Evolutionary conservation across 2,113 vertebrate genomes (phyloP), one percentile per base, ranked within the genome.

Genomic region (Cinclus cinclus): DNA sequence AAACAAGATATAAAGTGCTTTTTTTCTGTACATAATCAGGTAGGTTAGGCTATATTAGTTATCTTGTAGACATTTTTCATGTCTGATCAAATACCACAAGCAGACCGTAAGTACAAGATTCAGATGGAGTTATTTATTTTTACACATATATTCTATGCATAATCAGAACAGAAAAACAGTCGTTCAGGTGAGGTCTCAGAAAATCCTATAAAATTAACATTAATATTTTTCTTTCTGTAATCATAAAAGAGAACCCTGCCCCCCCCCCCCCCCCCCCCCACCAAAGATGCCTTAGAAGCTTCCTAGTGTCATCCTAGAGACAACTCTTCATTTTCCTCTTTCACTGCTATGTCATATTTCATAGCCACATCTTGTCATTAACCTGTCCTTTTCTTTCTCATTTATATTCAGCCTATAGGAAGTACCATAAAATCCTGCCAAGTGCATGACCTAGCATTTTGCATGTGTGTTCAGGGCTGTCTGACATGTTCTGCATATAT

Each of bases 361-460:
- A 76, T 11, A 39, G 62, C 11, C 62, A 68, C 18, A 53, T 83
- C n/a, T 88, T 85, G 35, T 69, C 62, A 94, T 96, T 91, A 93
- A 79, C 62, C 41, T 33, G 42, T 87, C 87, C 41, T 87, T 24
- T 53, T 74, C n/a, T 47, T 82, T n/a, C 44, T 93, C 75, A 85
- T 96, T 91, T 53, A 19, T 77, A 94, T 94, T 94, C 92, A 85
- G 28, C 49, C 23, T 58, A 24, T 3, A 53, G 23, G 20, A 92
- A 33, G 20, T 28, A 49, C n/a, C 82, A 90, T 90, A 94, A 95
- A 94, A 93, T 50, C 76, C 94, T 88, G 46, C 67, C 67, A 69
- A 90, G 70, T 62, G 71, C 91, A 91, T 70, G 91, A 94, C 87
- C 80, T 42, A 89, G 94, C 55, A 87, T 92, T 96, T 83, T 91